These are phyloP conservation scores for Tupaia tana DNA, from an alignment of 2,113 vertebrate genomes.

Conservation along the genomic window DNA sequence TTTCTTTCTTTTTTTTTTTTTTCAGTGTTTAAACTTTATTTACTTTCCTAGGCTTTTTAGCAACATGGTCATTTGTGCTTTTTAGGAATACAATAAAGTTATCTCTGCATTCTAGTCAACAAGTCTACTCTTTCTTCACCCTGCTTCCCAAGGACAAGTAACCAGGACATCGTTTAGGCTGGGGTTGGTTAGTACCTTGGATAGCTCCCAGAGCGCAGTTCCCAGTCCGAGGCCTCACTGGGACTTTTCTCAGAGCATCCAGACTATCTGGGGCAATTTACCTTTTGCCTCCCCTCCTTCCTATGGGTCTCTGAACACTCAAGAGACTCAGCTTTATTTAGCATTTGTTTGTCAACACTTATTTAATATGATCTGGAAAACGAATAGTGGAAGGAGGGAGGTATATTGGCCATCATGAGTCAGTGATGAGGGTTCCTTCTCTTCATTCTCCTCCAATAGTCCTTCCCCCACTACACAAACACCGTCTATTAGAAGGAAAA, in stretches of 20 bases:
- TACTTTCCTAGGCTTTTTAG: too few relatives aligned
- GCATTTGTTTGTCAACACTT: background rate
- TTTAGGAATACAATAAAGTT: too few relatives aligned
- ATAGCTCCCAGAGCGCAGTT: slow-evolving; percentile 73
- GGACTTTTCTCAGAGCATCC: background rate
- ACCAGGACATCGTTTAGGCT: background rate
- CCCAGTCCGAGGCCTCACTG: background rate
- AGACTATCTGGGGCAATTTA: background rate
- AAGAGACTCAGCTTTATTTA: background rate
- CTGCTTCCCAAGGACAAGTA: background rate
- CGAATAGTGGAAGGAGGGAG: background rate
- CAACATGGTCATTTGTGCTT: too few relatives aligned
- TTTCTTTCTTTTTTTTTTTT: too few relatives aligned
- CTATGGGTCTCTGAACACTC: background rate
- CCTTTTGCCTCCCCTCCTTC: background rate
- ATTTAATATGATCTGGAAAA: slow-evolving; percentile 8
- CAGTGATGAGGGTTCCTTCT: background rate
- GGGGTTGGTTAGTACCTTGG: slow-evolving; percentile 75
- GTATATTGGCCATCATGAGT: background rate
- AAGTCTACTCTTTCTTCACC: background rate
- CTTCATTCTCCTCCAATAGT: background rate
- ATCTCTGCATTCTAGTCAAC: too few relatives aligned
- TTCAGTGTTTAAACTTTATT: too few relatives aligned
- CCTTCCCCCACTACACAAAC: background rate
- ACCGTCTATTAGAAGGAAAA: background rate